Base-by-base conservation (phyloP, 1,140 invertebrate genomes). In the Drosophila biarmipes region DNA sequence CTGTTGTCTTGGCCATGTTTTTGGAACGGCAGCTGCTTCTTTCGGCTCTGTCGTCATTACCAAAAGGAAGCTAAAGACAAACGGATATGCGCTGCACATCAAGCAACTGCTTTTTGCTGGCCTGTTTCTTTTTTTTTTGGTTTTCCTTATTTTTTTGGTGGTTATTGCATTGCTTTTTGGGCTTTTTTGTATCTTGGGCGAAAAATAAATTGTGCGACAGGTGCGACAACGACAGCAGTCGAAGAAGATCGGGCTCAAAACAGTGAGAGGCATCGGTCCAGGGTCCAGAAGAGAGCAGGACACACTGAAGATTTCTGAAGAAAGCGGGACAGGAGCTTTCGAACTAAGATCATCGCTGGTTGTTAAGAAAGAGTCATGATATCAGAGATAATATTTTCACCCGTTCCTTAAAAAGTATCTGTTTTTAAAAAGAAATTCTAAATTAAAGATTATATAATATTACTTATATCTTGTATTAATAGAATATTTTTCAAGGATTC, bases 191-290 rank as follows among this genome's bases (percentile, higher is more conserved):
- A 67, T 84, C 71, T 67, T 69, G 82, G 84, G 79, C 84, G 84
- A 74, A 87, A 87, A 87, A 87, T 87, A 87, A 87, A 87, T 87
- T 87, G 84, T 87, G 82, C 82, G 82, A 87, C 82, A 87, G 82
- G 82, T 87, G 82, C 84, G 84, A 87, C 84, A 68, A 78, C 64
- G 72, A 73, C 78, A 76, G 78, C 80, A 77, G 61, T 51, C 75
- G 64, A 62, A 59, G 46, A 51, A 52, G 38, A 38, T 38, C 12
- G 46, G 57, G 27, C 14, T 14, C 34, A 48, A 48, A 35, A 48
- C 31, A 34, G n/a, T 40, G 31, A 69, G 35, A 63, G 42, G 58
- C 37, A 62, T 52, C 21, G 12, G 15, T 11, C 1, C 17, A 43
- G 11, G 45, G n/a, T 4, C n/a, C 14, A 29, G 45, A 48, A 17